Evolutionary conservation across 2,113 vertebrate species (phyloP), one percentile per base, ranked within the genome.

Genomic region (Hypomesus transpacificus): DNA sequence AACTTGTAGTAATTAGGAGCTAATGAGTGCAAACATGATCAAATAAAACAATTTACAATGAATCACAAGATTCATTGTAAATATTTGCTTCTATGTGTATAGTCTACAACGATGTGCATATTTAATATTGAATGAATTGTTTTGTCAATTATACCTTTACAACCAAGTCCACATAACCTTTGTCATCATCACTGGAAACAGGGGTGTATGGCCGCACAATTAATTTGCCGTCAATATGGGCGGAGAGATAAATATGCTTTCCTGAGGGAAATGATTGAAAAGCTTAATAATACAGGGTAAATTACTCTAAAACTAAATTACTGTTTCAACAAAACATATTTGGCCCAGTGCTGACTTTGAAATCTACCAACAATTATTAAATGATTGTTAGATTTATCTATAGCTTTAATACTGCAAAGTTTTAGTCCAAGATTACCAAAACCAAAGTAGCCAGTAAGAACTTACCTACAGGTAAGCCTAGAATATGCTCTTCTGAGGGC

Each of bases 201-300:
- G 92, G 92, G 3, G 92, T 93, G 77, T 93, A 92, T 0, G 92
- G 92, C 50, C 91, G 85, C 70, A 92, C 90, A 61, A 91, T 85
- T 34, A 92, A 79, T 68, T 72, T 88, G 46, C 89, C 91, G 54
- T 92, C 84, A 1, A 93, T 90, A 60, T 81, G 84, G 20, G 91
- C 89, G 20, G 90, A 91, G n/a, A 93, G 89, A 73, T 90, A 92
- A 65, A 93, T 85, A 22, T 91, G 90, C 70, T 89, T 88, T 39
- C 92, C 92, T 93, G 65, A 14, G 65, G 62, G 61, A 51, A 71
- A 52, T 16, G 9, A 61, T 13, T 24, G 66, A 26, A 67, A 18
- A n/a, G 17, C 56, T 39, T 57, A 61, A 28, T 16, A 52, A 28
- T 58, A 51, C 13, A 70, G 20, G 31, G 18, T 7, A 46, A 4